Percentiles rank a stretch among this genome's conserved stretches.
Conservation (phyloP, 2,888 invertebrate genomes). For the Polymixis flavicincta region DNA sequence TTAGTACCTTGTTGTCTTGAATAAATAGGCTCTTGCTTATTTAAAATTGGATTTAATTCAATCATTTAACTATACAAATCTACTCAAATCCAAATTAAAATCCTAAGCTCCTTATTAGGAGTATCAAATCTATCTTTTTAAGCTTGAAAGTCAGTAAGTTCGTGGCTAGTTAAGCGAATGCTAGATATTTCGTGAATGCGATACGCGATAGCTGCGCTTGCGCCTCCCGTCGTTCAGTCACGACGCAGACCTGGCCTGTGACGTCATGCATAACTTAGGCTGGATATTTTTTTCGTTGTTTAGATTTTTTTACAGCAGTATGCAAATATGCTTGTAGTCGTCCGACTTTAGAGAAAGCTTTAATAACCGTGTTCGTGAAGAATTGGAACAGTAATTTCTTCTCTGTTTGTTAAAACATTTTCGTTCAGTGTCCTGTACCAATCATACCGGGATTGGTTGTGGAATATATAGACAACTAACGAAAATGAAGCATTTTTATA, state of each 20-base stretch:
- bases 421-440: neutral
- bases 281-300: constrained; percentile 8
- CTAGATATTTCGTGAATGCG: constrained; percentile 63
- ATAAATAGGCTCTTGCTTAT: neutral
- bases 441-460: neutral
- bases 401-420: neutral
- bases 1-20: neutral
- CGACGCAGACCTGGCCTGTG: constrained; percentile 63
- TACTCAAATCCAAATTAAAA: neutral
- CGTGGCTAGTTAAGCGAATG: constrained; percentile 61
- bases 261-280: constrained; percentile 63
- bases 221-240: constrained; percentile 62
- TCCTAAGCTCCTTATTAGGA: constrained; percentile 18
- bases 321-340: neutral
- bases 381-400: neutral
- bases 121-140: constrained; percentile 52
- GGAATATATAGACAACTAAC: too few species aligned
- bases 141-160: constrained; percentile 30
- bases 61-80: neutral
- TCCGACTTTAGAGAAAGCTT: neutral
- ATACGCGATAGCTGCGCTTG: constrained; percentile 57
- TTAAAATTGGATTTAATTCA: neutral
- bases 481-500: neutral
- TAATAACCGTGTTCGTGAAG: neutral
- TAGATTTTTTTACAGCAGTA: neutral